These are phyloP conservation scores for Lithophane socia DNA, from an alignment of 2,888 invertebrate genomes.

Conservation along the genomic window DNA sequence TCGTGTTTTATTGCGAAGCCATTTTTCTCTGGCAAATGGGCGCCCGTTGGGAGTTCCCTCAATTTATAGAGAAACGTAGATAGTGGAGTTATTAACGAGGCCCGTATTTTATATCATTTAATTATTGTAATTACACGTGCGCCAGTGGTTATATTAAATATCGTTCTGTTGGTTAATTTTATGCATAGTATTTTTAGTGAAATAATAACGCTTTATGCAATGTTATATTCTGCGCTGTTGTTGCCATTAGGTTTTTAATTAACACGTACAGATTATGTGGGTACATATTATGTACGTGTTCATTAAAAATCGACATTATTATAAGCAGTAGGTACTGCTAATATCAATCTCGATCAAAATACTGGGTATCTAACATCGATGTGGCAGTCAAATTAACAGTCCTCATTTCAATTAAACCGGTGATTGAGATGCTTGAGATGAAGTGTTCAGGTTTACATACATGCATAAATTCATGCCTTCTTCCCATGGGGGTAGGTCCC, in stretches of 20 bases:
- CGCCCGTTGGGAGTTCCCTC: constrained; percentile 67
- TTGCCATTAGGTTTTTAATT: constrained; percentile 13
- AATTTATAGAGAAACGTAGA: constrained; percentile 69
- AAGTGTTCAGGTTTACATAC: too few relatives aligned
- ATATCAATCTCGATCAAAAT: too few relatives aligned
- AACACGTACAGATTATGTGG: neutral
- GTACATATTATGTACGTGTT: neutral
- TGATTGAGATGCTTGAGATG: too few relatives aligned
- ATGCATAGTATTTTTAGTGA: constrained; percentile 28
- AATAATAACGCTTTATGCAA: neutral
- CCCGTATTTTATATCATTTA: constrained; percentile 59
- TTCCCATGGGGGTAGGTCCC: too few relatives aligned
- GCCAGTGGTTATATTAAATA: constrained; percentile 42
- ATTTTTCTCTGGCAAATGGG: constrained; percentile 70
- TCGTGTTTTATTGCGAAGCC: constrained; percentile 70
- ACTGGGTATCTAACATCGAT: too few relatives aligned
- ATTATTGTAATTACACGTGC: constrained; percentile 56
- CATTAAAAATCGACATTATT: too few relatives aligned
- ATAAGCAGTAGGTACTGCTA: too few relatives aligned
- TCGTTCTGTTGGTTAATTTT: constrained; percentile 22
- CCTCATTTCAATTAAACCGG: too few relatives aligned
- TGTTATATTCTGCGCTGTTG: neutral
- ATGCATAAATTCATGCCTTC: too few relatives aligned
- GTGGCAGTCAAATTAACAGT: too few relatives aligned
- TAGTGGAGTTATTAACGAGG: constrained; percentile 64